Evolutionary conservation across 2,888 invertebrate species (phyloP), one percentile per base, ranked within the genome.

Genomic region (Trichopoda pennipes): DNA sequence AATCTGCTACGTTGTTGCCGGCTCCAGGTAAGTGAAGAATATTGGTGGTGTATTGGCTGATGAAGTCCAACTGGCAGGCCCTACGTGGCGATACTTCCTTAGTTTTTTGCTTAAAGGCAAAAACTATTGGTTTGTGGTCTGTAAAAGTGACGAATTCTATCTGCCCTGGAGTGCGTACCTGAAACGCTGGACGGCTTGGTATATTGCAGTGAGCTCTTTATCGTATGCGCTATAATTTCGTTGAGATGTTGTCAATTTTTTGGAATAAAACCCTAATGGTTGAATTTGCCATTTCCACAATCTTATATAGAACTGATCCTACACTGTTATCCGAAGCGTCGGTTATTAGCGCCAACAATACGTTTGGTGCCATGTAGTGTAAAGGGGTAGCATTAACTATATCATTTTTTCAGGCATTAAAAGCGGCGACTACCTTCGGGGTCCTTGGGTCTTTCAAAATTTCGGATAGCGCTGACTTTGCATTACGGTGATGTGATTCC

Each of bases 271-370:
- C 16, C 47, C 74, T 14, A 44, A 77, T 44, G 51, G 78, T 14
- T 51, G 80, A 85, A 73, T 21, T 76, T 55, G 47, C 1, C 44
- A n/a, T 58, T 12, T 66, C 9, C 12, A 74, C 49, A 6, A 69
- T 28, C 21, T 84, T n/a, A n/a, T n/a, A n/a, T n/a, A n/a, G n/a
- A n/a, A n/a, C n/a, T n/a, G 81, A 16, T 85, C 85, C 84, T 2
- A 81, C 56, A 10, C 74, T 35, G 0, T 70, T 10, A 42, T 84
- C 76, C 0, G 81, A 84, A 1, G 83, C 85, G 49, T 84, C 84
- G 10, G 66, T 56, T n/a, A 23, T 69, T 8, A 83, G 35, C 2
- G 68, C 60, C 19, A 82, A 49, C 14, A 23, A 21, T 7, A 21
- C 19, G 35, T 64, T 64, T 19, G 1, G 51, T 51, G 17, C 81